These are phyloP conservation scores for Cyprinus carpio DNA, from an alignment of 2,113 vertebrate species.

Conservation along the genomic window DNA sequence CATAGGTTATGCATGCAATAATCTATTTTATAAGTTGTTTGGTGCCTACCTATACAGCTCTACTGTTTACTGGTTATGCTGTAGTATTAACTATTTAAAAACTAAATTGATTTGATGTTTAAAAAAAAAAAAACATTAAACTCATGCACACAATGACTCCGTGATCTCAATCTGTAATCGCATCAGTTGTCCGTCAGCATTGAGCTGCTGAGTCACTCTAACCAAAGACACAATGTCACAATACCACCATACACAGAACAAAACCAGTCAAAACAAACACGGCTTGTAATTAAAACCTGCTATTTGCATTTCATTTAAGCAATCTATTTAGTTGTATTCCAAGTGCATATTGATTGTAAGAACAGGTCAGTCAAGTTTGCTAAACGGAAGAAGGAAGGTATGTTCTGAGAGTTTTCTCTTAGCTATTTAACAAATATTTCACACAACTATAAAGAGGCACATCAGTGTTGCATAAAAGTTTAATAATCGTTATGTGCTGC, in stretches of 20 bases:
- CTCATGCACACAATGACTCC: background rate
- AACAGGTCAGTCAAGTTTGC: background rate
- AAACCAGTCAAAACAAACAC: background rate
- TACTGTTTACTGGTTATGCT: background rate
- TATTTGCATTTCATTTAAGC: background rate
- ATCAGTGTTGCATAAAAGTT: background rate
- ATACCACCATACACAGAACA: background rate
- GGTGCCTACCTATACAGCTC: background rate
- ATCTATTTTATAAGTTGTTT: background rate
- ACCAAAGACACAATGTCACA: conserved; percentile 8
- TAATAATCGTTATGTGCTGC: background rate
- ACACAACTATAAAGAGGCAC: background rate
- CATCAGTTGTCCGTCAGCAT: background rate
- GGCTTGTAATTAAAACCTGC: background rate
- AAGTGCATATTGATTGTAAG: background rate
- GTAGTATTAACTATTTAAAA: too few relatives aligned
- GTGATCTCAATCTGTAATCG: background rate
- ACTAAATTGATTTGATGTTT: background rate
- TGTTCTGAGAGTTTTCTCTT: background rate
- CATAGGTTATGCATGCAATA: background rate
- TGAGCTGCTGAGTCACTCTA: background rate
- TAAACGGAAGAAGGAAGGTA: background rate
- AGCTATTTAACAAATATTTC: background rate
- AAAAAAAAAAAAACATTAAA: background rate
- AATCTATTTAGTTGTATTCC: background rate